phyloP scores from a whole-genome alignment of 2,888 invertebrate species.

The Helleia helle region DNA sequence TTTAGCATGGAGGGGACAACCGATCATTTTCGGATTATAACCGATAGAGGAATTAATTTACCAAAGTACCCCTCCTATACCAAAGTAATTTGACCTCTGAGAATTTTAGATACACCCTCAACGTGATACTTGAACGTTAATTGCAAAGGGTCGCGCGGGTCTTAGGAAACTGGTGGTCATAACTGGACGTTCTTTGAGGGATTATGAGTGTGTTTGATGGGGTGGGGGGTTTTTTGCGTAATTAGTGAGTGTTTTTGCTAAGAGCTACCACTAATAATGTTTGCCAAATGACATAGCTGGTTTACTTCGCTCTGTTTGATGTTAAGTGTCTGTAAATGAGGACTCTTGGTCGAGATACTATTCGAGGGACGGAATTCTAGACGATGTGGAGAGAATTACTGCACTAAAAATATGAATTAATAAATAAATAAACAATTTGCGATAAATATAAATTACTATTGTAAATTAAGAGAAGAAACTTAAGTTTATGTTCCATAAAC shows the following conservation, averaged over 20 bases:
- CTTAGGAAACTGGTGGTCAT: conserved; percentile 33
- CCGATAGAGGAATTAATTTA: conserved; percentile 69
- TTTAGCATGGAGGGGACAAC: conserved; percentile 53
- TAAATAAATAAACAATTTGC: too few relatives aligned
- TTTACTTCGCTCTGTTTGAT: conserved; percentile 12
- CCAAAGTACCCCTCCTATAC: conserved; percentile 36
- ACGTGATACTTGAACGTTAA: conserved; percentile 4
- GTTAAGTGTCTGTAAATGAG: too few relatives aligned
- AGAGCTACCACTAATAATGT: conserved; percentile 30
- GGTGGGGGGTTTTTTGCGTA: conserved; percentile 64
- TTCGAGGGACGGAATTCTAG: too few relatives aligned
- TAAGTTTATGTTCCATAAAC: too few relatives aligned
- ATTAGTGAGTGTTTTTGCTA: conserved; percentile 53
- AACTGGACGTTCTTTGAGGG: conserved; percentile 69
- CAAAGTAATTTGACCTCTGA: conserved; percentile 37
- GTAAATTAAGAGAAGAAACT: too few relatives aligned
- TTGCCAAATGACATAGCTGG: conserved; percentile 24
- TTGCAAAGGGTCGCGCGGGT: conserved; percentile 23
- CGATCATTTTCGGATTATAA: conserved; percentile 71
- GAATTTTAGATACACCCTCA: conserved; percentile 22
- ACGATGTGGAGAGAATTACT: too few relatives aligned
- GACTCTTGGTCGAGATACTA: too few relatives aligned
- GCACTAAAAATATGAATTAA: too few relatives aligned
- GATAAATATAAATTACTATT: too few relatives aligned
- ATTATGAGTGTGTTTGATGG: conserved; percentile 51